These are phyloP conservation scores for Tinea pellionella DNA, from an alignment of 2,888 invertebrate genomes.

Conservation along the genomic window DNA sequence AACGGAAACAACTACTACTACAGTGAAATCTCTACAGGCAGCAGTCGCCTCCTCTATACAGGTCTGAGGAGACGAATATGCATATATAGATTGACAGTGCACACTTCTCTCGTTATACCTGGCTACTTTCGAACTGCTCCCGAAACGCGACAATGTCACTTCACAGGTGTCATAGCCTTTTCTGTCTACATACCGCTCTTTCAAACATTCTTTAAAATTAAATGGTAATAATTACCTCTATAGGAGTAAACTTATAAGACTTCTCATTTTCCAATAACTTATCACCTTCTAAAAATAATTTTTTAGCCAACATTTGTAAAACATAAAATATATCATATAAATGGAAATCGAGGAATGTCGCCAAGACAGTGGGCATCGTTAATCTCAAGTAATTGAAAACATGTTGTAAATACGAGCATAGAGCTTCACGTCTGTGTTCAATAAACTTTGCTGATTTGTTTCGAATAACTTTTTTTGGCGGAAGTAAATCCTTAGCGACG, in stretches of 20 bases:
- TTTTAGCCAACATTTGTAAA: slow-evolving; percentile 83
- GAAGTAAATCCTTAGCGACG: slow-evolving; percentile 85
- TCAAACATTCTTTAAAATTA: too few species aligned
- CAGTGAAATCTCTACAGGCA: too few species aligned
- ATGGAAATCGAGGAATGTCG: slow-evolving; percentile 89
- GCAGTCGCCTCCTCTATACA: too few species aligned
- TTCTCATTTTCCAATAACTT: slow-evolving; percentile 71
- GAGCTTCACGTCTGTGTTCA: slow-evolving; percentile 81
- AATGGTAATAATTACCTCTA: slow-evolving; percentile 85
- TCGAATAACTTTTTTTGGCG: slow-evolving; percentile 93
- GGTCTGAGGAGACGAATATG: too few species aligned
- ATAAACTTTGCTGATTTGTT: slow-evolving; percentile 91
- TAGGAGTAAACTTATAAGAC: slow-evolving; percentile 77
- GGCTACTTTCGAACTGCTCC: too few species aligned
- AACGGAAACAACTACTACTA: too few species aligned
- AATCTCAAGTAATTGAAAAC: slow-evolving; percentile 80
- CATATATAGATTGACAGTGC: too few species aligned
- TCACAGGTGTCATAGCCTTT: too few species aligned
- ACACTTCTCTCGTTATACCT: too few species aligned
- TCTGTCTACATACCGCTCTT: too few species aligned
- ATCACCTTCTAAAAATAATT: slow-evolving; percentile 82
- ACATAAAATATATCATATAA: slow-evolving; percentile 91
- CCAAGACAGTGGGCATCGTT: slow-evolving; percentile 83
- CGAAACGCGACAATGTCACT: too few species aligned
- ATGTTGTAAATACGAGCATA: slow-evolving; percentile 84